A percentile compares a stretch with the other conserved stretches of the same genome.
phyloP scores from a whole-genome alignment of 2,888 invertebrate genomes.

The Drosophila picticornis region DNA sequence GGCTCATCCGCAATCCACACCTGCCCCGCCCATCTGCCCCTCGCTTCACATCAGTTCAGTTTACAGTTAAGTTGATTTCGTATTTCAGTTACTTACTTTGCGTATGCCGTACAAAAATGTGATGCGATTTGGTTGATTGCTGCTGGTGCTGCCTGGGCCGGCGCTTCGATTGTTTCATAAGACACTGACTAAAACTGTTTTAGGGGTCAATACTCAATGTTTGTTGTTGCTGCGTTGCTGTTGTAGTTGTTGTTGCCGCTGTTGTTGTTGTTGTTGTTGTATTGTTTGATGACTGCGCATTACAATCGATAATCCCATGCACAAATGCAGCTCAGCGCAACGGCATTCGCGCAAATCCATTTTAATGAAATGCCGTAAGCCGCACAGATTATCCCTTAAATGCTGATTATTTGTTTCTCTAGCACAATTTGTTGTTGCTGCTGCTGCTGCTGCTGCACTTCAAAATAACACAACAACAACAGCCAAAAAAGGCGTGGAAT shows the following conservation, averaged over 20 bases:
- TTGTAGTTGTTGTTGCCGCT: slow-evolving; percentile 24
- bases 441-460: slow-evolving; percentile 38
- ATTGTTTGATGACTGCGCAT: slow-evolving; percentile 76
- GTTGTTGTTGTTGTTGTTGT: slow-evolving; percentile 39
- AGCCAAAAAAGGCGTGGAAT: slow-evolving; percentile 53
- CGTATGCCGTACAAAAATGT: slow-evolving; percentile 75
- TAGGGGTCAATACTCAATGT: slow-evolving; percentile 51
- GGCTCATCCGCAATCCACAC: not conserved
- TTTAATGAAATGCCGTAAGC: slow-evolving; percentile 71
- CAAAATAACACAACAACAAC: slow-evolving; percentile 33
- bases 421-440: slow-evolving; percentile 29
- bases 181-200: slow-evolving; percentile 45
- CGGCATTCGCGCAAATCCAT: slow-evolving; percentile 73
- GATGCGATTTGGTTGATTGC: slow-evolving; percentile 63
- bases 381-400: slow-evolving; percentile 62
- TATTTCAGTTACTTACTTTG: slow-evolving; percentile 68
- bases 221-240: slow-evolving; percentile 48
- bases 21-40: not conserved
- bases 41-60: slow-evolving; percentile 32
- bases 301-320: slow-evolving; percentile 77
- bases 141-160: slow-evolving; percentile 60
- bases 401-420: slow-evolving; percentile 56
- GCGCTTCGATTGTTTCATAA: slow-evolving; percentile 76
- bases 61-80: slow-evolving; percentile 51
- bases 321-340: slow-evolving; percentile 72